Evolutionary conservation across 1,140 invertebrate species (phyloP).

Genomic region (Stegodyphus dumicola): DNA sequence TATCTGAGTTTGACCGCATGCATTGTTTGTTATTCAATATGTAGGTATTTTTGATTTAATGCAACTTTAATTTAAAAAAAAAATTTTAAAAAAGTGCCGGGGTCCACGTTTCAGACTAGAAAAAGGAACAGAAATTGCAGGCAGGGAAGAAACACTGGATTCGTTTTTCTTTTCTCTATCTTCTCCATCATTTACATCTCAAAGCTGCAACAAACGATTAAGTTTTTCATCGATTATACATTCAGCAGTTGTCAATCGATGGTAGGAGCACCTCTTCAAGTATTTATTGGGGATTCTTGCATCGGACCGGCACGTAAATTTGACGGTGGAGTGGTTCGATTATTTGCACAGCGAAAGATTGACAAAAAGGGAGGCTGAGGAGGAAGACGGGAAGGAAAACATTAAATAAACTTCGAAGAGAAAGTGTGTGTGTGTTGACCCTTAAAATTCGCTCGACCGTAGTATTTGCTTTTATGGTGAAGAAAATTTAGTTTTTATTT

Average conservation of each 20-base stretch:
- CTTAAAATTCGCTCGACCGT: background rate
- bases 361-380: background rate
- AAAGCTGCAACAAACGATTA: constrained; percentile 25
- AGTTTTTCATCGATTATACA: constrained; percentile 49
- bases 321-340: constrained; percentile 19
- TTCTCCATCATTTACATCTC: too few species aligned
- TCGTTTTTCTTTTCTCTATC: too few species aligned
- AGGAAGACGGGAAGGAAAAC: constrained; percentile 6
- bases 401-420: constrained; percentile 41
- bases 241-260: constrained; percentile 7
- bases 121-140: too few species aligned
- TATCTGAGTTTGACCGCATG: too few species aligned
- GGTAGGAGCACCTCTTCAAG: constrained; percentile 12
- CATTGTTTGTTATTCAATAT: too few species aligned
- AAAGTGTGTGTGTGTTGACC: background rate
- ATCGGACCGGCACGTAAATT: background rate
- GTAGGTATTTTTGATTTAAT: too few species aligned
- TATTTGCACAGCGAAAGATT: constrained; percentile 11
- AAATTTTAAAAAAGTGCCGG: too few species aligned
- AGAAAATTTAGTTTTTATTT: too few species aligned
- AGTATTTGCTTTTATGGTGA: background rate
- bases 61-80: too few species aligned
- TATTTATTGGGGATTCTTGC: background rate
- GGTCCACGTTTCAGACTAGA: too few species aligned
- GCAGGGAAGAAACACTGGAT: too few species aligned